phyloP scores from a whole-genome alignment of 2,888 invertebrate species.

The Chrysomela aeneicollis region DNA sequence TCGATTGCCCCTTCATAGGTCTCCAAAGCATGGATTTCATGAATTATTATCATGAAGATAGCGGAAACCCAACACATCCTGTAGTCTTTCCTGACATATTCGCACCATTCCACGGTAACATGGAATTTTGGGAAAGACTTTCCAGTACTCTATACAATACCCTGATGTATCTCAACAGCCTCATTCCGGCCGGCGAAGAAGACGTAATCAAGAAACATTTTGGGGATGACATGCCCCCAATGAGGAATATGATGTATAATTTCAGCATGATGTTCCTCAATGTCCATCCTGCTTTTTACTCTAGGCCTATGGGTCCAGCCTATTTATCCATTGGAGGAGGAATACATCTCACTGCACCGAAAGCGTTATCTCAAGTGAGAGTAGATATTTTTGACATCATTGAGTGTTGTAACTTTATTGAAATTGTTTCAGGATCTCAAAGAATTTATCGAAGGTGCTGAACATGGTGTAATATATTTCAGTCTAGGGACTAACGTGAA shows the following conservation, averaged over 20 bases:
- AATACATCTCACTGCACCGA: conserved; percentile 45
- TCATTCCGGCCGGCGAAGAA: background rate
- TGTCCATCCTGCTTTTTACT: conserved; percentile 26
- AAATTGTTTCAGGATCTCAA: conserved; percentile 48
- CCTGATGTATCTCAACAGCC: background rate
- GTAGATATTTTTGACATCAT: background rate
- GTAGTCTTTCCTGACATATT: conserved; percentile 39
- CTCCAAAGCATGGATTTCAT: conserved; percentile 52
- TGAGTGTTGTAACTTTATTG: background rate
- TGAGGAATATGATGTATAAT: conserved; percentile 21
- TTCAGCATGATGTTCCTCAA: conserved; percentile 30
- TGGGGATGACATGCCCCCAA: conserved; percentile 16
- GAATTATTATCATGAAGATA: conserved; percentile 44
- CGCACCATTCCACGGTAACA: conserved; percentile 29
- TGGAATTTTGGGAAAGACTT: conserved; percentile 7
- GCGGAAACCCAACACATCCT: conserved; percentile 41
- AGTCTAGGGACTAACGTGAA: conserved; percentile 59
- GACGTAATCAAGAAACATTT: conserved; percentile 7
- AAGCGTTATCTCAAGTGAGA: too few species aligned
- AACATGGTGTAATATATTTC: conserved; percentile 56
- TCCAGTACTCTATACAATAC: conserved; percentile 3
- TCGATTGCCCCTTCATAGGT: conserved; percentile 54
- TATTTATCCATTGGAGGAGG: conserved; percentile 31
- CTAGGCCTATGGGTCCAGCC: conserved; percentile 30
- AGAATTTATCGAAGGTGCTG: conserved; percentile 52